phyloP scores from a whole-genome alignment of 2,888 invertebrate species.

The Leptodirus hochenwartii region DNA sequence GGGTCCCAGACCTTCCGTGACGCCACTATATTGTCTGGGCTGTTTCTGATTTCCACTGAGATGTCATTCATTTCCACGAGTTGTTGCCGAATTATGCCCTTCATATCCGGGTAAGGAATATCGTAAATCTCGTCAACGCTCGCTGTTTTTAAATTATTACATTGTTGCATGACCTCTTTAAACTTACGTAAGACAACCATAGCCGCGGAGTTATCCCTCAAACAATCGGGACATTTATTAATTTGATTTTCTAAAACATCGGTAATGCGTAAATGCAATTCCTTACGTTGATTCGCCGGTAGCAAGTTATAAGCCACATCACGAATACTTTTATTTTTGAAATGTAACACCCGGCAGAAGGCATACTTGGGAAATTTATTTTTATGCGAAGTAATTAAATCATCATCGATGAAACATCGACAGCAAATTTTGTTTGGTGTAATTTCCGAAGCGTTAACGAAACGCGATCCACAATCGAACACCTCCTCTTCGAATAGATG shows the following conservation, averaged over 20 bases:
- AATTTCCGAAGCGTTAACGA: constrained; percentile 14
- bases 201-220: constrained; percentile 8
- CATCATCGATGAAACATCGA: constrained; percentile 26
- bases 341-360: constrained; percentile 37
- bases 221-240: constrained; percentile 31
- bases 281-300: constrained; percentile 34
- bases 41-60: too few relatives aligned
- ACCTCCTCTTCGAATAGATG: constrained; percentile 35
- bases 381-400: constrained; percentile 14
- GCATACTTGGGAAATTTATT: constrained; percentile 31
- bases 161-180: constrained; percentile 13
- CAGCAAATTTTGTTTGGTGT: constrained; percentile 12
- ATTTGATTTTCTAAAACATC: constrained; percentile 30
- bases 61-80: too few relatives aligned
- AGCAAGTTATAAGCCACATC: constrained; percentile 35
- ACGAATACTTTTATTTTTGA: constrained; percentile 32
- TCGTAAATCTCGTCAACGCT: background rate
- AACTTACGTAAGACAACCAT: constrained; percentile 8
- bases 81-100: too few relatives aligned
- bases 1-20: constrained; percentile 17
- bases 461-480: constrained; percentile 31
- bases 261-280: constrained; percentile 34
- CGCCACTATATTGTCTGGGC: too few relatives aligned
- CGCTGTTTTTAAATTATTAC: constrained; percentile 9
- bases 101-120: too few relatives aligned